These are phyloP conservation scores for Cheirogaleus medius DNA, from an alignment of 2,113 vertebrate species.

Conservation along the genomic window DNA sequence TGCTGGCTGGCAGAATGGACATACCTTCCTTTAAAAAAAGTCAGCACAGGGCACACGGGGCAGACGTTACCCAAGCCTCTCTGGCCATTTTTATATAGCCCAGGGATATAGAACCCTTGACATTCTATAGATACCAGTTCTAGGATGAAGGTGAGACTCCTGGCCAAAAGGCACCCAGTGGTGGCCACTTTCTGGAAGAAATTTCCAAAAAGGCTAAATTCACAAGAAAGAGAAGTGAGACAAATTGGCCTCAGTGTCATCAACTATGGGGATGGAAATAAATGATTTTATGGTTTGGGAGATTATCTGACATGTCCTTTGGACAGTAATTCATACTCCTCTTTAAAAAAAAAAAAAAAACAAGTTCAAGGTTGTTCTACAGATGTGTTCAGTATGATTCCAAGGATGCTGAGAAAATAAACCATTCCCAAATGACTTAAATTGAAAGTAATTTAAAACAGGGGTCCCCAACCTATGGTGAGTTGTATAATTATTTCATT, in stretches of 20 bases:
- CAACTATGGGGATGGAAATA: neutral
- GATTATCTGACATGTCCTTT: neutral
- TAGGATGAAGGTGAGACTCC: neutral
- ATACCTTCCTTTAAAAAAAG: neutral
- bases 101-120: neutral
- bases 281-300: neutral
- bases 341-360: neutral
- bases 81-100: neutral
- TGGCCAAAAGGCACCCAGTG: neutral
- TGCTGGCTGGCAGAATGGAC: neutral
- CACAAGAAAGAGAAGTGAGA: neutral
- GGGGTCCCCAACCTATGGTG: no score
- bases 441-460: neutral
- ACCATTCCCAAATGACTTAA: neutral
- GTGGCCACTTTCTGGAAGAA: neutral
- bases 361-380: neutral
- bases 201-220: neutral
- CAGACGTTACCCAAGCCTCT: neutral
- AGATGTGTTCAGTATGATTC: neutral
- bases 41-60: fast-evolving
- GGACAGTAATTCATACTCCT: neutral
- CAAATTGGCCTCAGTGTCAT: neutral
- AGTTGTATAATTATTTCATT: no score
- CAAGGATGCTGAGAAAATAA: neutral
- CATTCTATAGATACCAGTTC: neutral